These are phyloP conservation scores for Dendrolimus kikuchii DNA, from an alignment of 1,140 invertebrate genomes.

Conservation along the genomic window DNA sequence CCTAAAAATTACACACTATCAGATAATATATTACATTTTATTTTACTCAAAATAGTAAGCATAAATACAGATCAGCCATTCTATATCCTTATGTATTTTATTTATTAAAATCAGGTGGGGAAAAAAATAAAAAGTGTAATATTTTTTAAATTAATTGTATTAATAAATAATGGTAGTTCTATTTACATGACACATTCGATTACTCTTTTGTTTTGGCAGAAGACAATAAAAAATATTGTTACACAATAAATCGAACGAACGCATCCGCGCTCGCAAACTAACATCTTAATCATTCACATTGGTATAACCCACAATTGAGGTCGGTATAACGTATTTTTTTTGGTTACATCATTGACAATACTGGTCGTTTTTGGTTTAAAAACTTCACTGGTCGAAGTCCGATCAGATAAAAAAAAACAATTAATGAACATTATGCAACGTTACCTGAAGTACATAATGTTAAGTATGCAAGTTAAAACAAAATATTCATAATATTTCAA, in stretches of 20 bases:
- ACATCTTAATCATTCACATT: slow-evolving; percentile 25
- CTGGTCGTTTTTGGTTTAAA: slow-evolving; percentile 64
- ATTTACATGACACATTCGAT: slow-evolving; percentile 71
- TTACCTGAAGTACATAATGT: too few species aligned
- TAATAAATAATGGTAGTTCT: slow-evolving; percentile 73
- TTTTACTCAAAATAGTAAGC: neutral
- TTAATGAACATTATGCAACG: too few species aligned
- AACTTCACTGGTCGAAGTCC: neutral
- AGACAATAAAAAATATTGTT: slow-evolving; percentile 65
- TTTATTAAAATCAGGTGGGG: neutral
- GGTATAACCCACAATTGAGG: slow-evolving; percentile 28
- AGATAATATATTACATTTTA: too few species aligned
- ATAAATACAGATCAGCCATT: neutral
- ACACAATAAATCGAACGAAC: slow-evolving; percentile 38
- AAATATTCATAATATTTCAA: too few species aligned
- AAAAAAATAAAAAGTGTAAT: slow-evolving; percentile 46
- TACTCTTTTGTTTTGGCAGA: slow-evolving; percentile 69
- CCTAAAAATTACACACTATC: too few species aligned
- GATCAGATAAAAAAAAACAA: too few species aligned
- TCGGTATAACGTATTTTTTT: slow-evolving; percentile 44
- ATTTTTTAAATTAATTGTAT: slow-evolving; percentile 70
- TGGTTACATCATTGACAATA: slow-evolving; percentile 55
- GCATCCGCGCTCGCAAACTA: slow-evolving; percentile 6
- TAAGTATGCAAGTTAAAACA: too few species aligned
- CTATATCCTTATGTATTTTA: neutral